Evolutionary conservation across 2,888 invertebrate genomes (phyloP).

Genomic region (Drosophila robusta): DNA sequence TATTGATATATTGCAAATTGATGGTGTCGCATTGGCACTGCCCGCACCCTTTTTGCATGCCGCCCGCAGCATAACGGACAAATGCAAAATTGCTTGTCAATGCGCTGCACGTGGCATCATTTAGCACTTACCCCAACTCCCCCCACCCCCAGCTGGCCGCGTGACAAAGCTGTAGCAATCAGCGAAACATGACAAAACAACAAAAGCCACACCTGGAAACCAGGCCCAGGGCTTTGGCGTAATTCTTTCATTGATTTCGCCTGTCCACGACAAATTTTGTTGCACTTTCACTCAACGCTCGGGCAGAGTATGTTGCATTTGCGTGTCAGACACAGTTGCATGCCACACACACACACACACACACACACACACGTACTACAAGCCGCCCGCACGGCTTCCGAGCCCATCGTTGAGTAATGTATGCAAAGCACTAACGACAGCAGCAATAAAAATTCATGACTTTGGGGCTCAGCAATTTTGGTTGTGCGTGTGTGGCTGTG

Average conservation of each 20-base stretch:
- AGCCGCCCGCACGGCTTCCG: too few species aligned
- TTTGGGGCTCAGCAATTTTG: conserved; percentile 43
- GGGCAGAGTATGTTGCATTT: conserved; percentile 24
- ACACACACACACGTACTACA: neutral
- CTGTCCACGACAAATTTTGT: conserved; percentile 23
- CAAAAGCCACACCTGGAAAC: conserved; percentile 27
- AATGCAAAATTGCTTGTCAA: conserved; percentile 73
- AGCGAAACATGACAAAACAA: conserved; percentile 29
- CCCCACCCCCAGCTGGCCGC: neutral
- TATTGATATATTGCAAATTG: conserved; percentile 76
- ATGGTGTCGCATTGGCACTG: conserved; percentile 60
- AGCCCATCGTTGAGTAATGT: conserved; percentile 49
- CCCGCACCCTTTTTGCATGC: conserved; percentile 8
- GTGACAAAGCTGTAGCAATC: conserved; percentile 21
- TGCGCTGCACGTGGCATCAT: conserved; percentile 70
- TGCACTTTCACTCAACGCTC: conserved; percentile 41
- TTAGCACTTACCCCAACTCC: conserved; percentile 52
- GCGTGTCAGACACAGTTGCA: conserved; percentile 3
- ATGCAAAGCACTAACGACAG: conserved; percentile 78
- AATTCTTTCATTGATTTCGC: conserved; percentile 42
- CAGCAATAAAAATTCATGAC: conserved; percentile 80
- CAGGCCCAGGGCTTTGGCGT: neutral
- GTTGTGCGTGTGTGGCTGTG: conserved; percentile 23
- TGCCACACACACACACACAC: conserved; percentile 3
- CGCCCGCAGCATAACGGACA: conserved; percentile 19